phyloP scores from a whole-genome alignment of 2,113 vertebrate species.

The Lycaon pictus region DNA sequence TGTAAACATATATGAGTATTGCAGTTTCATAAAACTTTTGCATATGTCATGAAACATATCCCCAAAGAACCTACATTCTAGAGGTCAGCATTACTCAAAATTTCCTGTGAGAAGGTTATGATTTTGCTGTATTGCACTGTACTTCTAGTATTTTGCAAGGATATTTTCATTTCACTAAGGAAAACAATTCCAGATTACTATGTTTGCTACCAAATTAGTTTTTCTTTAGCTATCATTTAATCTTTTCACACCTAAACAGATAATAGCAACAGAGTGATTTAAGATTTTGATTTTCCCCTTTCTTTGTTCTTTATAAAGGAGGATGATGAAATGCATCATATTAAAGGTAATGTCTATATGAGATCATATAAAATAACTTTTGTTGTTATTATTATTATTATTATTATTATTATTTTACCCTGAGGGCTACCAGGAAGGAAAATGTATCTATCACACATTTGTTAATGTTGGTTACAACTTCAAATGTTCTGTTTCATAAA shows the following conservation, averaged over 20 bases:
- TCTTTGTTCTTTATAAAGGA: not conserved
- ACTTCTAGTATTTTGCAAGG: not conserved
- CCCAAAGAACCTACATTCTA: not conserved
- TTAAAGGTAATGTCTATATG: not conserved
- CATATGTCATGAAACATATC: not conserved
- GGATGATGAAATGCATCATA: not conserved
- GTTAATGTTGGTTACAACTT: not conserved
- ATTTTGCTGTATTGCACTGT: not conserved
- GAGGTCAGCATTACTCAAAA: not conserved
- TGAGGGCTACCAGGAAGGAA: not conserved
- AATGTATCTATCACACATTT: not conserved
- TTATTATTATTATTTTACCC: not conserved
- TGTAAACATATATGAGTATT: not conserved
- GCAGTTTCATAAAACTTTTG: not conserved
- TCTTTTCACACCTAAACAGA: not conserved
- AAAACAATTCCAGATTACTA: not conserved
- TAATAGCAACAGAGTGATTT: not conserved
- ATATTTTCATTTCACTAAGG: not conserved
- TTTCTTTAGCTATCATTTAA: not conserved
- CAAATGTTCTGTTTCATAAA: not conserved
- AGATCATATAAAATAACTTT: not conserved
- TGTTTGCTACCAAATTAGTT: not conserved
- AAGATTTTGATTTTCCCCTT: not conserved
- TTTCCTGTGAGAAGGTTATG: not conserved
- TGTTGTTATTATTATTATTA: not conserved